Conservation (phyloP, 53 echinoderm and acorn worm genomes). For the Antedon mediterranea region DNA sequence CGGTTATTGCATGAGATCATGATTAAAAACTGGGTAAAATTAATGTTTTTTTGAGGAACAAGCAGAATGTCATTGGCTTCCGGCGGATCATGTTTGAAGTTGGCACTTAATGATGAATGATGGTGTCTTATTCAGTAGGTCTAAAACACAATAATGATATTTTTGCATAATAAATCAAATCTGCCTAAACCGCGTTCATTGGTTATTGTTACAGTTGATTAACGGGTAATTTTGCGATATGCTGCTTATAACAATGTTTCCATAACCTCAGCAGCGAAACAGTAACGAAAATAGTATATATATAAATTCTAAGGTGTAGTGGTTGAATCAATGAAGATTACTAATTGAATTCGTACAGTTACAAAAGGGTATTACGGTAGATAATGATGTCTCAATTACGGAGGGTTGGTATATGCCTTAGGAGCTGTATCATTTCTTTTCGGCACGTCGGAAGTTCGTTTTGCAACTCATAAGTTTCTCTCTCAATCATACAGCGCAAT, state of each 20-base stretch:
- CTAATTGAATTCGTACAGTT: not conserved
- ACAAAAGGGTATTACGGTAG: not conserved
- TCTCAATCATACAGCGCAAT: not conserved
- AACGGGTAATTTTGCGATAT: not conserved
- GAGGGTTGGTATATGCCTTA: not conserved
- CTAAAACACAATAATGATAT: not conserved
- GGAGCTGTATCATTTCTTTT: not conserved
- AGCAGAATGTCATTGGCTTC: not conserved
- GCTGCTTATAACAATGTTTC: not conserved
- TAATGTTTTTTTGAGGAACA: not conserved
- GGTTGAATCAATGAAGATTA: not conserved
- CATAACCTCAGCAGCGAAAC: not conserved
- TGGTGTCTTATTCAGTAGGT: not conserved
- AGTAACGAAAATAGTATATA: not conserved
- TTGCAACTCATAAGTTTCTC: not conserved
- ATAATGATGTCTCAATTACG: not conserved
- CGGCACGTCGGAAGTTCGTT: not conserved
- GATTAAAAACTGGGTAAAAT: not conserved
- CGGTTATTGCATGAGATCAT: not conserved
- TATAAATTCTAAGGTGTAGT: not conserved
- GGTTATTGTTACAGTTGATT: not conserved
- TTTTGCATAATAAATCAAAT: slow-evolving; percentile 1
- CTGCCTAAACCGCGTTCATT: not conserved
- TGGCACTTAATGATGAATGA: not conserved
- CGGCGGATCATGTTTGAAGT: not conserved